phyloP scores from a whole-genome alignment of 2,113 vertebrate genomes.

The Oxygymnocypris stewartii region DNA sequence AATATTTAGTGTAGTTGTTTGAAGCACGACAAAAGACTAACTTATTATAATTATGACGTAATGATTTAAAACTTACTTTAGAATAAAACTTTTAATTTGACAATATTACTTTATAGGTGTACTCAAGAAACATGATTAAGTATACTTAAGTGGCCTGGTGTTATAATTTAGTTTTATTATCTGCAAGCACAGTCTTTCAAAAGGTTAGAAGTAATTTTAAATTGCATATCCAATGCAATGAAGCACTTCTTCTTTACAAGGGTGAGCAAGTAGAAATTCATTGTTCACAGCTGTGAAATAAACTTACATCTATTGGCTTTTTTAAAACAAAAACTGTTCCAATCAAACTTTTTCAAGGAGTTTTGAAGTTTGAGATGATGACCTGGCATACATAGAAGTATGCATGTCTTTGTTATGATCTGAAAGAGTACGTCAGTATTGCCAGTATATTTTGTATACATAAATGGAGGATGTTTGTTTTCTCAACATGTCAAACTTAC shows the following conservation, averaged over 20 bases:
- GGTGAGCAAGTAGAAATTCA: neutral
- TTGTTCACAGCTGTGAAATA: neutral
- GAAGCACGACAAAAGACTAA: neutral
- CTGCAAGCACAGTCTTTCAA: neutral
- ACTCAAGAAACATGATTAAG: neutral
- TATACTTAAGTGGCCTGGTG: neutral
- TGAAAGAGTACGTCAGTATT: neutral
- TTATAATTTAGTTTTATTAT: neutral
- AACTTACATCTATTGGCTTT: neutral
- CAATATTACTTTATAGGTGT: neutral
- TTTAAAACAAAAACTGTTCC: neutral
- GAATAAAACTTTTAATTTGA: neutral
- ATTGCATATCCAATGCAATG: neutral
- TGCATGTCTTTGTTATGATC: neutral
- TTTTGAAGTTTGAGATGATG: neutral
- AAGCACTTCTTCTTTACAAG: neutral
- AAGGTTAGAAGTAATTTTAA: neutral
- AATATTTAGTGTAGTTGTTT: neutral
- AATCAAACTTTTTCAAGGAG: neutral
- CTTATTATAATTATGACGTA: neutral
- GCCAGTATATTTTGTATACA: conserved; percentile 12
- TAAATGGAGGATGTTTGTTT: conserved; percentile 28
- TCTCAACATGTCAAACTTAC: conserved; percentile 44
- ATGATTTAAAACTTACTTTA: neutral
- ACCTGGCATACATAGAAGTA: neutral